Evolutionary conservation across 2,797 vertebrate genomes (phyloP).

Genomic region (Sebastes kiyomatsui): DNA sequence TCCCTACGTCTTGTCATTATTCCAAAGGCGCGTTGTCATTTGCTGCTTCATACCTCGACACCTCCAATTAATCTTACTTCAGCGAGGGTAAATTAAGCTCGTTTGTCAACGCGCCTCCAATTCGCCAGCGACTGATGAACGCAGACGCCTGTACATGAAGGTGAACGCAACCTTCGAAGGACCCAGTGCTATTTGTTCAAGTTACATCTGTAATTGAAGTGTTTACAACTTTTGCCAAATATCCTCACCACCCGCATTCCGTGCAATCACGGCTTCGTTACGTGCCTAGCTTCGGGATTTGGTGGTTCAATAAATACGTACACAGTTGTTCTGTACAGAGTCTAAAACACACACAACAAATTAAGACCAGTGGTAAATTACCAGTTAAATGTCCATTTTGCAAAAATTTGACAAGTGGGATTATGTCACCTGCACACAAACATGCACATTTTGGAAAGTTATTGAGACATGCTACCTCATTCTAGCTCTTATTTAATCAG

Average conservation of each 20-base stretch:
- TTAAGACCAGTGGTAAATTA: neutral
- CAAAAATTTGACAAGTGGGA: neutral
- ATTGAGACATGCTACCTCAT: neutral
- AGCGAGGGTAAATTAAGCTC: slow-evolving; percentile 77
- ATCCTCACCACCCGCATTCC: slow-evolving; percentile 25
- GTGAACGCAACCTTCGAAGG: slow-evolving; percentile 73
- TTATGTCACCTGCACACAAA: neutral
- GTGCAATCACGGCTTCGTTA: slow-evolving; percentile 24
- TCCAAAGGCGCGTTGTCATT: slow-evolving; percentile 78
- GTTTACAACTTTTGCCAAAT: slow-evolving; percentile 67
- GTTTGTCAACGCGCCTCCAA: slow-evolving; percentile 73
- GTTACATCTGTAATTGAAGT: slow-evolving; percentile 70
- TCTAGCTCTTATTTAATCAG: slow-evolving; percentile 37
- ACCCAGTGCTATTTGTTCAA: slow-evolving; percentile 55
- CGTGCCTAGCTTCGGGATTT: slow-evolving; percentile 27
- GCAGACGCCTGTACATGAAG: slow-evolving; percentile 70
- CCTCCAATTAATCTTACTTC: slow-evolving; percentile 82
- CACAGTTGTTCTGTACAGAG: neutral
- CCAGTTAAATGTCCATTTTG: neutral
- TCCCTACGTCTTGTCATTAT: slow-evolving; percentile 70
- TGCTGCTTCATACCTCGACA: slow-evolving; percentile 80
- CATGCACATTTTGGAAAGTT: slow-evolving; percentile 9
- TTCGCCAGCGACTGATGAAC: slow-evolving; percentile 70
- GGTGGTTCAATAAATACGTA: neutral
- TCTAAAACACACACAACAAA: neutral